Percentiles rank a stretch among this genome's conserved stretches.
Evolutionary conservation across 1,140 invertebrate genomes (phyloP).

Genomic region (Tetramorium parvispinum): DNA sequence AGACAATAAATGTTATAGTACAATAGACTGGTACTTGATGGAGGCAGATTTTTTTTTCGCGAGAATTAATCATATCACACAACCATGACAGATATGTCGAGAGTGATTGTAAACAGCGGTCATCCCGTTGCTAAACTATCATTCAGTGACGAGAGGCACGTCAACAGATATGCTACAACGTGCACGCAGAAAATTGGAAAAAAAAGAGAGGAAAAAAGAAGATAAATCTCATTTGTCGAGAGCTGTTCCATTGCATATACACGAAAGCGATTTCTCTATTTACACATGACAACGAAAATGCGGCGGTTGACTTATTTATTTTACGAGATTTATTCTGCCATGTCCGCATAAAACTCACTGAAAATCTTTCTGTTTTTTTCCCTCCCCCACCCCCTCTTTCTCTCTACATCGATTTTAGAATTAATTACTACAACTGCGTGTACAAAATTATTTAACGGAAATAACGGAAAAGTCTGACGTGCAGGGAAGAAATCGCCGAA

Average conservation of each 20-base stretch:
- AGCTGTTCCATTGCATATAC: not conserved
- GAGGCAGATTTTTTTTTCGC: conserved; percentile 10
- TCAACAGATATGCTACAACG: conserved; percentile 29
- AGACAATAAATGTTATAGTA: conserved; percentile 29
- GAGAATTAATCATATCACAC: conserved; percentile 52
- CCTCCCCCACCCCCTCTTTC: not conserved
- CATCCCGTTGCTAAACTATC: conserved; percentile 49
- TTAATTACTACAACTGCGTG: too few species aligned
- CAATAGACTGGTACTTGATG: conserved; percentile 19
- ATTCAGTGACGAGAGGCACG: conserved; percentile 31
- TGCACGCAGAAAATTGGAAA: conserved; percentile 28
- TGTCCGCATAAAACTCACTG: not conserved
- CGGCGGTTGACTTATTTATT: not conserved
- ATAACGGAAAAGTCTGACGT: not conserved
- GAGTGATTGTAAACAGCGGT: conserved; percentile 48
- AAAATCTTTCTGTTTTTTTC: not conserved
- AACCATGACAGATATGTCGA: conserved; percentile 34
- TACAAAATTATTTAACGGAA: not conserved
- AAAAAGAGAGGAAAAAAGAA: conserved; percentile 12
- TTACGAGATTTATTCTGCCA: not conserved
- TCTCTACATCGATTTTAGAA: not conserved
- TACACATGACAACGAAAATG: not conserved
- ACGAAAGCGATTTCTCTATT: conserved; percentile 13
- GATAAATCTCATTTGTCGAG: conserved; percentile 38
- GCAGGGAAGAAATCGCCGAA: not conserved